These are phyloP conservation scores for Boloria euphrosyne DNA, from an alignment of 2,888 invertebrate genomes.

Conservation along the genomic window DNA sequence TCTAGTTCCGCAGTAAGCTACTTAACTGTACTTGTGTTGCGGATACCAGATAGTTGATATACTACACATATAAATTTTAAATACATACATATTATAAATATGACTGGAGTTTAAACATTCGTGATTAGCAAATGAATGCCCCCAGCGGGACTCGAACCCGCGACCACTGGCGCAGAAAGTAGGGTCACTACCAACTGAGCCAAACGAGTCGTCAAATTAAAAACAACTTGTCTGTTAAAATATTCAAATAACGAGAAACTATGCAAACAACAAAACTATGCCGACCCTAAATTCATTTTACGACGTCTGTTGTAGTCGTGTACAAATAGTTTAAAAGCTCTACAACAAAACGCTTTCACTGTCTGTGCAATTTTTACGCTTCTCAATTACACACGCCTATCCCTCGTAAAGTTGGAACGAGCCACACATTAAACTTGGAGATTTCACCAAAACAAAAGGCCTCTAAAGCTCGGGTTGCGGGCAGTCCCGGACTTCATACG, in stretches of 20 bases:
- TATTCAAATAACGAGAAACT: neutral
- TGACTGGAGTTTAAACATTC: too few species aligned
- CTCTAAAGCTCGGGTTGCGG: conserved; percentile 1
- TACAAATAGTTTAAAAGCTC: conserved; percentile 3
- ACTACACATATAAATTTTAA: too few species aligned
- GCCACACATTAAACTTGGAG: conserved; percentile 14
- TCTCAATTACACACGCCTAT: conserved; percentile 11
- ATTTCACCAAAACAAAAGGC: conserved; percentile 13
- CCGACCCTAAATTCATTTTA: neutral
- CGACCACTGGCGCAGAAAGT: too few species aligned
- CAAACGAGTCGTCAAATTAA: too few species aligned
- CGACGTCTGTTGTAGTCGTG: conserved; percentile 8
- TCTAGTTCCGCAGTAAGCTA: too few species aligned
- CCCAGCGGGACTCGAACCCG: too few species aligned
- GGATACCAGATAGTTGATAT: too few species aligned
- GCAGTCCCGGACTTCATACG: neutral
- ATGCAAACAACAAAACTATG: neutral
- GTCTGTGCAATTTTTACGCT: conserved; percentile 14
- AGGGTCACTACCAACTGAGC: too few species aligned
- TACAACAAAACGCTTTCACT: conserved; percentile 16
- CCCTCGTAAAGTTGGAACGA: conserved; percentile 14
- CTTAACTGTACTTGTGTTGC: too few species aligned
- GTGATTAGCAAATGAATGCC: too few species aligned
- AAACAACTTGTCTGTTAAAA: too few species aligned
- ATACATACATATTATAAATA: too few species aligned